Evolutionary conservation across 2,797 vertebrate species (phyloP).

Genomic region (Fistularia commersonii): DNA sequence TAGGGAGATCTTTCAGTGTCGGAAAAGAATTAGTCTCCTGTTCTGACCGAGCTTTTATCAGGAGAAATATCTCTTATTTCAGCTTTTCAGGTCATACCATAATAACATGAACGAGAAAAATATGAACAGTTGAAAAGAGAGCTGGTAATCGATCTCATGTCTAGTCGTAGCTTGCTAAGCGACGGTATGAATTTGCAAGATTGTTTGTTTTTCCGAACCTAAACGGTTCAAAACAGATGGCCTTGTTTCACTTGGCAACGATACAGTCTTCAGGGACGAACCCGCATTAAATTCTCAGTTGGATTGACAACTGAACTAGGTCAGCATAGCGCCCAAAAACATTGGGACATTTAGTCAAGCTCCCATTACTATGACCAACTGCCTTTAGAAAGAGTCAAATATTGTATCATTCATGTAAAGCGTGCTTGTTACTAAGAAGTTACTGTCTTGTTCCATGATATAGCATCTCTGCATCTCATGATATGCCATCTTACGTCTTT

Average conservation of each 20-base stretch:
- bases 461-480: not conserved
- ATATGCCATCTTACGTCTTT: too few species aligned
- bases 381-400: conserved; percentile 25
- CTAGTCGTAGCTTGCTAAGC: too few species aligned
- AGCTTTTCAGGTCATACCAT: too few species aligned
- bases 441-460: not conserved
- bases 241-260: conserved; percentile 37
- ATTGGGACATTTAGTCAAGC: conserved; percentile 44
- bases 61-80: too few species aligned
- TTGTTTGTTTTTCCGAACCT: too few species aligned
- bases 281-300: conserved; percentile 51
- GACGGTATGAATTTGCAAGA: too few species aligned
- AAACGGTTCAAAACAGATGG: conserved; percentile 57
- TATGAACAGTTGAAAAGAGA: too few species aligned
- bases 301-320: conserved; percentile 56
- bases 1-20: too few species aligned
- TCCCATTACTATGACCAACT: conserved; percentile 34
- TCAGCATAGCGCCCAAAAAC: conserved; percentile 38
- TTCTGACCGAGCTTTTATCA: too few species aligned
- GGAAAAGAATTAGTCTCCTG: too few species aligned
- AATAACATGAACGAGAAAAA: too few species aligned
- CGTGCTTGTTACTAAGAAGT: conserved; percentile 8
- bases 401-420: conserved; percentile 6
- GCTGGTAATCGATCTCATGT: too few species aligned
- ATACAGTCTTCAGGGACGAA: conserved; percentile 49